Evolutionary conservation across 2,113 vertebrate species (phyloP), one percentile per base, ranked within the genome.

Genomic region (Halcyon senegalensis): DNA sequence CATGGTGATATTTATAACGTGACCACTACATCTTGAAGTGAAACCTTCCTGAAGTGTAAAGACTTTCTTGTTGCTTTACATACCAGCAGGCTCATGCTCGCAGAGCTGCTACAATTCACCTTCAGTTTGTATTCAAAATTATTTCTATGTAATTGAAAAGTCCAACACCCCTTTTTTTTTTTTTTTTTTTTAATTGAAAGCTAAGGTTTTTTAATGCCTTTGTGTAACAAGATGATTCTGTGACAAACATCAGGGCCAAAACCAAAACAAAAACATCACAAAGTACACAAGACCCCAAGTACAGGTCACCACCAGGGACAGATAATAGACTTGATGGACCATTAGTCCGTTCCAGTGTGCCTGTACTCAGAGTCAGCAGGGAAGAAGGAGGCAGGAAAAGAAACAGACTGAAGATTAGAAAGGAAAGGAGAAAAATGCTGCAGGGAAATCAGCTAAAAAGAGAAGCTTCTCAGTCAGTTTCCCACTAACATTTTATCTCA

Each of bases 221-320:
- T 77, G 19, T 55, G 31, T 43, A 86, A 66, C 17, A 41, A 73
- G 48, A 82, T 10, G 31, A n/a, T 90, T 63, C 53, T 68, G 50
- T 21, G 31, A 31, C 25, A 88, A 94, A 70, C 48, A 70, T 46
- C 80, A 67, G 90, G 85, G 55, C 82, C 50, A 80, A 89, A 84
- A 39, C 3, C 51, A 48, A 90, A 90, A 44, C 27, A 75, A 78
- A 87, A 95, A 72, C 39, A 69, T 37, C 80, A 33, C 35, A 31
- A 28, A 92, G 23, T 53, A 51, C 56, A 64, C 25, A 70, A 75
- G 60, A 74, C 48, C 15, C 60, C 51, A 35, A 20, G 37, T 48
- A 63, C 27, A 80, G 75, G 46, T 90, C 43, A 91, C 30, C 50
- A 82, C 28, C 53, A 39, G 89, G 51, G 56, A 50, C 0, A 1